phyloP scores from a whole-genome alignment of 2,888 invertebrate species.

The Phyllotreta cruciferae region DNA sequence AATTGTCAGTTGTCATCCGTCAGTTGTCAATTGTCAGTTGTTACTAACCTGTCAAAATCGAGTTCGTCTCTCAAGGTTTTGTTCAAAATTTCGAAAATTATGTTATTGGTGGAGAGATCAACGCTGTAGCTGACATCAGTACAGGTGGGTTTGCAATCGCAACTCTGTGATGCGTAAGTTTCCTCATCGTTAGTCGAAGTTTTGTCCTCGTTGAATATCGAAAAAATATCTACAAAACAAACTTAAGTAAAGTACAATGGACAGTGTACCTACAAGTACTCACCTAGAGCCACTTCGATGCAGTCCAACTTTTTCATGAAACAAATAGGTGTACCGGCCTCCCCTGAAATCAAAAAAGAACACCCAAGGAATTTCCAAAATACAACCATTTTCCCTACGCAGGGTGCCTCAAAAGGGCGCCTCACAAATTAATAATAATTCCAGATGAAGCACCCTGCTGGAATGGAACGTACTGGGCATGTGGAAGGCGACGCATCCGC shows the following conservation, averaged over 20 bases:
- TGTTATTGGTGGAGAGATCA: constrained; percentile 54
- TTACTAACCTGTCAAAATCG: constrained; percentile 29
- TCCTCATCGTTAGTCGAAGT: constrained; percentile 5
- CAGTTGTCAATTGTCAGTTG: too few species aligned
- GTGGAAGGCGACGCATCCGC: constrained; percentile 63
- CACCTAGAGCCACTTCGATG: constrained; percentile 35
- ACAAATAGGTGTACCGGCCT: constrained; percentile 33
- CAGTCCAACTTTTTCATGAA: constrained; percentile 31
- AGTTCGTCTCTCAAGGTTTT: constrained; percentile 21
- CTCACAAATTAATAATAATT: too few species aligned
- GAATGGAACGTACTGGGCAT: constrained; percentile 63
- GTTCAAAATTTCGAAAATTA: constrained; percentile 27
- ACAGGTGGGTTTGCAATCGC: constrained; percentile 58
- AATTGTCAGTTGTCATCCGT: background rate
- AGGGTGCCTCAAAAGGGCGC: too few species aligned
- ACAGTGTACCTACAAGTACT: too few species aligned
- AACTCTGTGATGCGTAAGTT: constrained; percentile 42
- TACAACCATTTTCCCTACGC: too few species aligned
- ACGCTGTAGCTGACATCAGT: constrained; percentile 55
- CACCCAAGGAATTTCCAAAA: background rate
- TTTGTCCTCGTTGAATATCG: constrained; percentile 27
- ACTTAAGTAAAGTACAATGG: background rate
- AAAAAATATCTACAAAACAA: constrained; percentile 22
- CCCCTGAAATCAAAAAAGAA: constrained; percentile 36
- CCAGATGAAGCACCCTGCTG: too few species aligned